Percentiles rank a stretch among this genome's conserved stretches.
These are phyloP conservation scores for Ctenomys sociabilis DNA, from an alignment of 2,113 vertebrate genomes.

Conservation along the genomic window DNA sequence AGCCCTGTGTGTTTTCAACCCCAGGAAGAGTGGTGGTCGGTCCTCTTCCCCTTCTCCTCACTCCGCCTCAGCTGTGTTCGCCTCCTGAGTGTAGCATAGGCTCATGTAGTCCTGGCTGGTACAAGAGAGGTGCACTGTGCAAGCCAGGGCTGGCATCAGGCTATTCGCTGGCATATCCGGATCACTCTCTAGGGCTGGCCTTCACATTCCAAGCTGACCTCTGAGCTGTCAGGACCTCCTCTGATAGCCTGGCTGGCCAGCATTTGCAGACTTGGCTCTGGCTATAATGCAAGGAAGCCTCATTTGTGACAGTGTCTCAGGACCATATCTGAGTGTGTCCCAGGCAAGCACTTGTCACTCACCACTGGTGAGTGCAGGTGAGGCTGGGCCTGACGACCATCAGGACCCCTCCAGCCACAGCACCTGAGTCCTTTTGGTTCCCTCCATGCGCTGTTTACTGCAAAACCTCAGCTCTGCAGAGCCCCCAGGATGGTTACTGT, in stretches of 20 bases:
- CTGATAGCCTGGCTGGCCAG: not conserved
- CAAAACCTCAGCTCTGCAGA: not conserved
- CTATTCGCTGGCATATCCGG: not conserved
- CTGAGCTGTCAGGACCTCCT: not conserved
- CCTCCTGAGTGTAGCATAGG: too few relatives aligned
- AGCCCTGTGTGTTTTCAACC: not conserved
- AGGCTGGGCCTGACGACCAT: not conserved
- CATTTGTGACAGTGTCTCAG: not conserved
- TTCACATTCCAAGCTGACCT: not conserved
- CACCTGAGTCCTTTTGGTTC: not conserved
- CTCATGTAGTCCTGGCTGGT: not conserved
- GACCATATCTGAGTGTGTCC: not conserved
- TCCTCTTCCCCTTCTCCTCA: not conserved
- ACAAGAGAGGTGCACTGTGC: not conserved
- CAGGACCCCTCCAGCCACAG: not conserved
- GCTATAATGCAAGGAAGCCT: not conserved
- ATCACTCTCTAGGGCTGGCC: not conserved
- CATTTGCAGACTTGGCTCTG: not conserved
- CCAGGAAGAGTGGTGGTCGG: not conserved
- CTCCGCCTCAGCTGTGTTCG: fast-evolving
- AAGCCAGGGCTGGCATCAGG: not conserved
- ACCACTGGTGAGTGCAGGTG: fast-evolving
- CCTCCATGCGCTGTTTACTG: not conserved
- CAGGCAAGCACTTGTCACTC: not conserved
- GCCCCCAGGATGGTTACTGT: fast-evolving